These are phyloP conservation scores for Labroides dimidiatus DNA, from an alignment of 2,797 vertebrate genomes.

Conservation along the genomic window DNA sequence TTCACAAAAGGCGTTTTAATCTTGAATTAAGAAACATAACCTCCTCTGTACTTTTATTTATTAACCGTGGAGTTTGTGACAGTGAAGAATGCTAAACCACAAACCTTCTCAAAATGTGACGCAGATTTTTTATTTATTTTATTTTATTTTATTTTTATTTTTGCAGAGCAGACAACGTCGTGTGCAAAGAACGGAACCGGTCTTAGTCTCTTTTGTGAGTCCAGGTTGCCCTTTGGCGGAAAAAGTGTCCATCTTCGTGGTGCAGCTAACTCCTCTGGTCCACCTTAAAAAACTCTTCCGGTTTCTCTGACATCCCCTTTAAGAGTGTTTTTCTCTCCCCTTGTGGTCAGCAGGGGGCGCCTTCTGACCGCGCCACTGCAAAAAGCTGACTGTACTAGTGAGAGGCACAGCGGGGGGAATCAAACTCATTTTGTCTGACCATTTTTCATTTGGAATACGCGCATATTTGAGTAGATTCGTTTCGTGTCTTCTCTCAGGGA, in stretches of 20 bases:
- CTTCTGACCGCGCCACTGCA: conserved; percentile 49
- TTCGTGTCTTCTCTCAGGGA: conserved; percentile 12
- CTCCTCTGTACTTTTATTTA: neutral
- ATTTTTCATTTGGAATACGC: conserved; percentile 49
- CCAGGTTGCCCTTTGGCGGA: conserved; percentile 27
- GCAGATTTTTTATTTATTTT: conserved; percentile 10
- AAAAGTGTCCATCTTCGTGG: neutral
- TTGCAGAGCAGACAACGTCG: neutral
- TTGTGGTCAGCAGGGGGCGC: conserved; percentile 47
- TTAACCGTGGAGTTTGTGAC: neutral
- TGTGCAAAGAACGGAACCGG: neutral
- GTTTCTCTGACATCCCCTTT: conserved; percentile 82
- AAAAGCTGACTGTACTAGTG: neutral
- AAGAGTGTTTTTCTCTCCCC: conserved; percentile 45
- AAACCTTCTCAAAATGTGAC: neutral
- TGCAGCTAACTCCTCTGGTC: conserved; percentile 67
- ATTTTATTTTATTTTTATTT: too few relatives aligned
- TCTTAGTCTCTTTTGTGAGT: neutral
- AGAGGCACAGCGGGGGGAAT: conserved; percentile 54
- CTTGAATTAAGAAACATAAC: neutral
- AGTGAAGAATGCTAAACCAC: neutral
- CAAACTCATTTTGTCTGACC: conserved; percentile 59
- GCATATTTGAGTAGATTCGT: conserved; percentile 56
- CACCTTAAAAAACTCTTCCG: conserved; percentile 82
- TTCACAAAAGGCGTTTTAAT: neutral